phyloP scores from a whole-genome alignment of 2,113 vertebrate species.

The Colossoma macropomum region DNA sequence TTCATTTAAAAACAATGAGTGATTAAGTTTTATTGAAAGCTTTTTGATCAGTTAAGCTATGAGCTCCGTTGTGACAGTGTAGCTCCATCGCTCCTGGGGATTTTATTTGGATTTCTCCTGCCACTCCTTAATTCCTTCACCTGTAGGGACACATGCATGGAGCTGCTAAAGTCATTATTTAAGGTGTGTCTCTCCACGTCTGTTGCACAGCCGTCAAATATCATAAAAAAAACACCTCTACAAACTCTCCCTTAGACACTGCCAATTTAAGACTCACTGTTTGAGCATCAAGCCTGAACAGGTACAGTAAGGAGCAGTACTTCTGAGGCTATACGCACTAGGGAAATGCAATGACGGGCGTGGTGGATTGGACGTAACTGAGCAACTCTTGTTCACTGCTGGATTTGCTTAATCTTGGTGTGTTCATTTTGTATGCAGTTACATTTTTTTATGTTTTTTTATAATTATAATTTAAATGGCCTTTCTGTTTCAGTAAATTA shows the following conservation, averaged over 20 bases:
- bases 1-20: neutral
- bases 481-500: neutral
- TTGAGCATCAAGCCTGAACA: slow-evolving; percentile 68
- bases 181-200: slow-evolving; percentile 72
- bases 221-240: slow-evolving; percentile 53
- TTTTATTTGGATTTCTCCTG: slow-evolving; percentile 50
- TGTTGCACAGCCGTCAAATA: slow-evolving; percentile 60
- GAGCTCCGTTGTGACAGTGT: neutral
- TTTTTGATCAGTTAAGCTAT: slow-evolving; percentile 9
- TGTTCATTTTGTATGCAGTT: neutral
- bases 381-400: neutral
- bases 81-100: slow-evolving; percentile 34
- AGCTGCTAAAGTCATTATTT: slow-evolving; percentile 53
- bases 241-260: slow-evolving; percentile 1
- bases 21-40: neutral
- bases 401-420: too few relatives aligned
- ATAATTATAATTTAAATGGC: neutral
- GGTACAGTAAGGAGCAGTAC: slow-evolving; percentile 35
- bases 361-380: neutral
- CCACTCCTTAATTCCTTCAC: slow-evolving; percentile 77
- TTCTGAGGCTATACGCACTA: slow-evolving; percentile 7
- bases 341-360: neutral
- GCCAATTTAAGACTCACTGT: slow-evolving; percentile 45
- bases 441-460: neutral
- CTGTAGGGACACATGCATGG: slow-evolving; percentile 69